Evolutionary conservation across 2,113 vertebrate genomes (phyloP).

Genomic region (Turnix velox): DNA sequence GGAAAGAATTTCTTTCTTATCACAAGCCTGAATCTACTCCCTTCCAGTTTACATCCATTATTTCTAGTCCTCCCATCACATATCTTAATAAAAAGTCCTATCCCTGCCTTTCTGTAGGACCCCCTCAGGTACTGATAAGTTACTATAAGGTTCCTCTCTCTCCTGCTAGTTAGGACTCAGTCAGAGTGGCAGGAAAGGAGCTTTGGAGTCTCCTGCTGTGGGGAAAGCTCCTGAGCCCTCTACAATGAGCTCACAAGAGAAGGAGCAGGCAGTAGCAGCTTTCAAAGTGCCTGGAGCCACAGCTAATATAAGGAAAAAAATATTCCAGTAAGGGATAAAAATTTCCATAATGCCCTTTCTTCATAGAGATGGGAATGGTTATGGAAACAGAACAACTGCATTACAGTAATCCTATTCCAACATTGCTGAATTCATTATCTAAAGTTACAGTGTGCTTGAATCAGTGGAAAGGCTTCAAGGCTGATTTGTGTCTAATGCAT

Average conservation of each 20-base stretch:
- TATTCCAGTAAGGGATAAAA: background rate
- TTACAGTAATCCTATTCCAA: background rate
- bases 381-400: background rate
- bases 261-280: background rate
- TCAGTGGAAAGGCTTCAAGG: background rate
- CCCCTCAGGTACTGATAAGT: too few relatives aligned
- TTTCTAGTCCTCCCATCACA: too few relatives aligned
- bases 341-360: background rate
- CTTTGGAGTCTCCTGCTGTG: background rate
- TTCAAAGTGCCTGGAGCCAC: background rate
- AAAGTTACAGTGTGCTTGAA: background rate
- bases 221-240: background rate
- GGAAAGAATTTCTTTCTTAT: too few relatives aligned
- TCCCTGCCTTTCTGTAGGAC: too few relatives aligned
- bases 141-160: too few relatives aligned
- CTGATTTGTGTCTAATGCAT: background rate
- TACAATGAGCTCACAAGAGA: background rate
- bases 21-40: too few relatives aligned
- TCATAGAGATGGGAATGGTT: background rate
- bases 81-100: too few relatives aligned
- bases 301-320: background rate
- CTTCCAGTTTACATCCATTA: too few relatives aligned
- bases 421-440: background rate
- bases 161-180: background rate
- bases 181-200: background rate